A percentile compares a stretch with the other conserved stretches of the same genome.
These are phyloP conservation scores for Haemorhous mexicanus DNA, from an alignment of 2,113 vertebrate species.

Conservation along the genomic window DNA sequence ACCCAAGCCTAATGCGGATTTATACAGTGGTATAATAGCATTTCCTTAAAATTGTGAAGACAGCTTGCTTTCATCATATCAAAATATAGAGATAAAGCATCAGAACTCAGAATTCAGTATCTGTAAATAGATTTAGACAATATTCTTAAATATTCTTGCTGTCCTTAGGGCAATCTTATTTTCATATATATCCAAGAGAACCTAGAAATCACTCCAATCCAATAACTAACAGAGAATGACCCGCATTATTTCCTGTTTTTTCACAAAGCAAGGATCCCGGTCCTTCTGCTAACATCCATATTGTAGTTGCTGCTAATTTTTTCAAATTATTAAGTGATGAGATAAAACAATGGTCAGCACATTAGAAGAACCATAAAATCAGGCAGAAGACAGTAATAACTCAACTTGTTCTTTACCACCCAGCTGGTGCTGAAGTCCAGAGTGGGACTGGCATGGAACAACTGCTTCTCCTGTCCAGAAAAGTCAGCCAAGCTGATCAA, in stretches of 20 bases:
- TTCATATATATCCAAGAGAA: slow-evolving; percentile 8
- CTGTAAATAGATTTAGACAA: not conserved
- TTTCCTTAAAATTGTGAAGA: slow-evolving; percentile 21
- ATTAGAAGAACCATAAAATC: not conserved
- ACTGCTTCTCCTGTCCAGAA: not conserved
- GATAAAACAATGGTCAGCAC: not conserved
- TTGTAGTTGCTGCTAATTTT: not conserved
- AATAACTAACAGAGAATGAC: not conserved
- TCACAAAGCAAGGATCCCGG: not conserved
- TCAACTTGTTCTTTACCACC: not conserved
- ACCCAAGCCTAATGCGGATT: slow-evolving; percentile 19
- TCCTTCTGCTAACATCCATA: not conserved
- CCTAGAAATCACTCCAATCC: not conserved
- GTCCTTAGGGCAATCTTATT: slow-evolving; percentile 10
- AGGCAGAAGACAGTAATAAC: not conserved
- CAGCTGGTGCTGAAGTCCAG: not conserved
- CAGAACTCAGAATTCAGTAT: slow-evolving; percentile 1
- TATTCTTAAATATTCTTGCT: slow-evolving; percentile 1
- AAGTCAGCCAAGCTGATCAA: not conserved
- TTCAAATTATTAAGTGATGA: not conserved
- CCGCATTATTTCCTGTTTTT: not conserved
- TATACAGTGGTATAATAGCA: not conserved
- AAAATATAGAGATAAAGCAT: slow-evolving; percentile 4
- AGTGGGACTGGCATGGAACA: not conserved
- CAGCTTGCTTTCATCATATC: not conserved